phyloP scores from a whole-genome alignment of 2,888 invertebrate genomes.

The Lapara coniferarum region DNA sequence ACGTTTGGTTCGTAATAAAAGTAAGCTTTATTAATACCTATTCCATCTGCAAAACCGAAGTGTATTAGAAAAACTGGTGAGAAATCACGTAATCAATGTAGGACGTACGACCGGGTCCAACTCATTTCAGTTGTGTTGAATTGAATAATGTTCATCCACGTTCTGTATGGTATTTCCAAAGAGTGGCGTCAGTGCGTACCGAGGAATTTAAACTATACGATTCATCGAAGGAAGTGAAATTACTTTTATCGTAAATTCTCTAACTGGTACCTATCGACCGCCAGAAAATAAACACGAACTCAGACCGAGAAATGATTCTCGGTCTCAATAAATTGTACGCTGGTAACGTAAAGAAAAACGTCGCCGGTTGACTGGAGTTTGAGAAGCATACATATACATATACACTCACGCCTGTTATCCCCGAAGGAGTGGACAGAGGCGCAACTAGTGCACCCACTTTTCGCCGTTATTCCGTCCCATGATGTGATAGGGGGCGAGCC shows the following conservation, averaged over 20 bases:
- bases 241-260: neutral
- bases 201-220: neutral
- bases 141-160: slow-evolving; percentile 18
- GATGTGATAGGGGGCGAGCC: too few species aligned
- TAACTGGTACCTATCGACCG: neutral
- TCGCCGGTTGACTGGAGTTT: neutral
- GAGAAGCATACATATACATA: too few species aligned
- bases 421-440: too few species aligned
- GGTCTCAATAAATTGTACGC: neutral
- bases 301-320: neutral
- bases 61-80: neutral
- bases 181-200: neutral
- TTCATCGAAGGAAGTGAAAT: neutral
- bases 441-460: too few species aligned
- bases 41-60: neutral
- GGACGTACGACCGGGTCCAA: neutral
- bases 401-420: too few species aligned
- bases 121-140: slow-evolving; percentile 8
- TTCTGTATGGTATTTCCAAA: neutral
- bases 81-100: slow-evolving; percentile 7
- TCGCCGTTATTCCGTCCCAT: too few species aligned
- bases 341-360: neutral
- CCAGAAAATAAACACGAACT: neutral
- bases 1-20: neutral
- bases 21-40: neutral